These are phyloP conservation scores for Dinomys branickii DNA, from an alignment of 2,113 vertebrate genomes.

Conservation along the genomic window DNA sequence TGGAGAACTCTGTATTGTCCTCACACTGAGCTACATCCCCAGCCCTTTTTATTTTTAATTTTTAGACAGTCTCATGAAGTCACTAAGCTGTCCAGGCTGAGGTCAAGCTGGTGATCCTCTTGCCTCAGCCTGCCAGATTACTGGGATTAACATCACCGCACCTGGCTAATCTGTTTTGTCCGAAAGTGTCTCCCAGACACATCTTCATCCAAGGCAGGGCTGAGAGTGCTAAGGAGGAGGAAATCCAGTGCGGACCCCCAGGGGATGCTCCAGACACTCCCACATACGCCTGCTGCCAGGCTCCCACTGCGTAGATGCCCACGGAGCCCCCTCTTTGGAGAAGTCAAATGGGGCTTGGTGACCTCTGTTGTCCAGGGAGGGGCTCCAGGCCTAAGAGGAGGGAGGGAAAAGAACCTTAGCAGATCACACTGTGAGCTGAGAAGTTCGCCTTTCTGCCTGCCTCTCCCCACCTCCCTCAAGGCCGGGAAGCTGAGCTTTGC, in stretches of 20 bases:
- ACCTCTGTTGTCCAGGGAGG: neutral
- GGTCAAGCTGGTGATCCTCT: neutral
- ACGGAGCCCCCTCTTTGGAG: neutral
- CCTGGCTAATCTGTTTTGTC: neutral
- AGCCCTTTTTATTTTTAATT: neutral
- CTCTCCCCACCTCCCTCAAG: neutral
- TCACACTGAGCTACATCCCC: neutral
- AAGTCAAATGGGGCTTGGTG: neutral
- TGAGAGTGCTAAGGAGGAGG: neutral
- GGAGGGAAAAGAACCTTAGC: neutral
- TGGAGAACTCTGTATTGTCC: neutral
- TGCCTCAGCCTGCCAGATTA: neutral
- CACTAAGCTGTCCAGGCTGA: neutral
- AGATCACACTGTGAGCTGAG: neutral
- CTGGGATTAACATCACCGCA: neutral
- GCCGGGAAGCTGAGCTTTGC: neutral
- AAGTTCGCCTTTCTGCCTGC: neutral
- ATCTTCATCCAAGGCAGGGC: neutral
- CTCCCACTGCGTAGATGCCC: neutral
- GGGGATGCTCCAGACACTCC: neutral
- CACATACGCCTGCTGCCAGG: neutral
- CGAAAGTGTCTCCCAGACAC: neutral
- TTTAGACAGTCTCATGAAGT: neutral
- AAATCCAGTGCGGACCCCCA: neutral
- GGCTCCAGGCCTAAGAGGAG: neutral